These are phyloP conservation scores for Paedocypris micromegethes DNA, from an alignment of 2,797 vertebrate species.

Conservation along the genomic window DNA sequence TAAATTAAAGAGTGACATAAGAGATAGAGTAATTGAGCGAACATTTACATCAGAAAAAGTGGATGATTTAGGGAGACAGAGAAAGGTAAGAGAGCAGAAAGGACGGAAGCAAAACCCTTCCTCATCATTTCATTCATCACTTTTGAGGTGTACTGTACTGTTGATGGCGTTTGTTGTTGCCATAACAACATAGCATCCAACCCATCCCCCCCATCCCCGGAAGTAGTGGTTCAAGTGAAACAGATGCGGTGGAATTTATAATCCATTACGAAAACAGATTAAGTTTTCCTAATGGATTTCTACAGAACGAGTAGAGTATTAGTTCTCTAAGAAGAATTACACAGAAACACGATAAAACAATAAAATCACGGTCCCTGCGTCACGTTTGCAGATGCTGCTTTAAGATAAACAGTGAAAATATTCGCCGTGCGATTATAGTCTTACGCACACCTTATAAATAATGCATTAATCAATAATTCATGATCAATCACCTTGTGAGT, in stretches of 20 bases:
- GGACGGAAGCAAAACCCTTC: background rate
- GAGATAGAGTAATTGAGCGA: no score
- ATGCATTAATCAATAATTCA: background rate
- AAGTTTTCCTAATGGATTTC: background rate
- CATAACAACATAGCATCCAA: conserved; percentile 50
- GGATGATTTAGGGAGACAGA: no score
- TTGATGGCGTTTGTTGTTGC: conserved; percentile 45
- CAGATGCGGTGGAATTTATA: conserved; percentile 52
- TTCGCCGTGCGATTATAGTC: no score
- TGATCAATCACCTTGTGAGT: conserved; percentile 43
- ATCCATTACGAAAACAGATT: background rate
- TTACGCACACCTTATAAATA: background rate
- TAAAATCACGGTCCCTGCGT: background rate
- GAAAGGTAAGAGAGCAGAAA: no score
- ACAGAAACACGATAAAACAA: background rate
- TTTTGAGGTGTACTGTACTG: background rate
- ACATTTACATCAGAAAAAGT: no score
- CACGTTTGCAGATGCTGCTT: background rate
- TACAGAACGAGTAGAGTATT: no score
- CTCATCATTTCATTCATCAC: background rate
- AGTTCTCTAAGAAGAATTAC: background rate
- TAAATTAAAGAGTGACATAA: no score
- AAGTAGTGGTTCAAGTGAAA: conserved; percentile 51
- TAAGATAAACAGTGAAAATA: background rate
- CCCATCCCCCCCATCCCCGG: conserved; percentile 35